Base-by-base conservation (phyloP, 2,888 invertebrate species). In the Poecilobothrus nobilitatus region DNA sequence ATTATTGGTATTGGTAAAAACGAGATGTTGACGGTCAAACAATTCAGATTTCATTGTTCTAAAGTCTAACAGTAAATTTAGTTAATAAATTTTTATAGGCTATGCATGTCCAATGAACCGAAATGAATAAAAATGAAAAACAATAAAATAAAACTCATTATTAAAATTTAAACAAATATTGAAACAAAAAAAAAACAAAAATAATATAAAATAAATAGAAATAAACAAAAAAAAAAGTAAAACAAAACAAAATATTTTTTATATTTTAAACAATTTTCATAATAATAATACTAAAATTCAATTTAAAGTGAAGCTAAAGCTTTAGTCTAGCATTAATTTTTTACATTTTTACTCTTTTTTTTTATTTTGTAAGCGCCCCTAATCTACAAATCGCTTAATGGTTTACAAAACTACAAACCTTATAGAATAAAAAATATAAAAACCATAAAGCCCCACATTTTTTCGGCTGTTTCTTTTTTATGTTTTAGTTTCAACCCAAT, bases 61-160 rank as follows among this genome's bases (percentile, higher is more conserved):
- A 27, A 27, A 27, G 2, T 27, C 27, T 27, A 27, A 27, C 5
- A 27, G 27, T 27, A 27, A 4, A 27, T 27, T 27, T 27, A 27
- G 27, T 27, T 27, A 53, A 53, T 53, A 53, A 53, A 53, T 12
- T 18, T 53, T 53, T 53, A 53, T 53, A 15, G 18, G 12, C 53
- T 53, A 53, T 53, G 53, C 53, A 53, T 53, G 53, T 53, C 53
- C 53, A n/a, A 53, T 53, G 53, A 53, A 53, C 53, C 15, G 9
- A 41, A 41, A 41, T 41, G 41, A 41, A 41, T 41, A 18, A 53
- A 53, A 53, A 53, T 53, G n/a, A 18, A 53, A 53, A 18, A 53
- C 53, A 53, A 53, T 53, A 53, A 53, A 53, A 53, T 53, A 18
- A 53, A 53, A 53, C 53, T 53, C 53, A 53, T 53, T 53, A 53